These are phyloP conservation scores for Heptranchias perlo DNA, from an alignment of 2,113 vertebrate species.

Conservation along the genomic window DNA sequence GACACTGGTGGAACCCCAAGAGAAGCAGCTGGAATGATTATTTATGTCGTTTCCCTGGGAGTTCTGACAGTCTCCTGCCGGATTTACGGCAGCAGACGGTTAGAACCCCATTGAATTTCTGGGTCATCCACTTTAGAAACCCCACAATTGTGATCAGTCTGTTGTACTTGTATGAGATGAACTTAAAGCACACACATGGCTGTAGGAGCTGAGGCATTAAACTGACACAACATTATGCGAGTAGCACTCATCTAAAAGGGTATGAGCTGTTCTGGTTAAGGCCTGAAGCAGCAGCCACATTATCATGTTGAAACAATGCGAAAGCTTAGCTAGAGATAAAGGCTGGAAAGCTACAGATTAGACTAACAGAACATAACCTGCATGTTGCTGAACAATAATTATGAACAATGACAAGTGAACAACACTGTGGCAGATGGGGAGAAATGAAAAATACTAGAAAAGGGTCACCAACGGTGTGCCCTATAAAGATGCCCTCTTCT, in stretches of 20 bases:
- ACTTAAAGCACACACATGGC: neutral
- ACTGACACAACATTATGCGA: neutral
- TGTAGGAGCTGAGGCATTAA: neutral
- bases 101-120: neutral
- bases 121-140: neutral
- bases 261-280: neutral
- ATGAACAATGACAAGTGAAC: neutral
- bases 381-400: neutral
- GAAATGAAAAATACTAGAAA: neutral
- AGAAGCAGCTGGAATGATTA: too few relatives aligned
- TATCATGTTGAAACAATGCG: conserved; percentile 12
- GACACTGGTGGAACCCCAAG: too few relatives aligned
- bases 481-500: neutral
- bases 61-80: too few relatives aligned
- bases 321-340: conserved; percentile 18
- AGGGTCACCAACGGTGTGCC: neutral
- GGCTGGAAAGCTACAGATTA: neutral
- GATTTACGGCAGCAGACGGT: neutral
- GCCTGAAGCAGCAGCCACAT: neutral
- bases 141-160: neutral
- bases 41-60: too few relatives aligned
- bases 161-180: too few relatives aligned
- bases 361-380: neutral
- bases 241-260: neutral
- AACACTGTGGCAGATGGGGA: neutral